Base-by-base conservation (phyloP, 2,113 vertebrate genomes). In the Forbesichthys agassizii region DNA sequence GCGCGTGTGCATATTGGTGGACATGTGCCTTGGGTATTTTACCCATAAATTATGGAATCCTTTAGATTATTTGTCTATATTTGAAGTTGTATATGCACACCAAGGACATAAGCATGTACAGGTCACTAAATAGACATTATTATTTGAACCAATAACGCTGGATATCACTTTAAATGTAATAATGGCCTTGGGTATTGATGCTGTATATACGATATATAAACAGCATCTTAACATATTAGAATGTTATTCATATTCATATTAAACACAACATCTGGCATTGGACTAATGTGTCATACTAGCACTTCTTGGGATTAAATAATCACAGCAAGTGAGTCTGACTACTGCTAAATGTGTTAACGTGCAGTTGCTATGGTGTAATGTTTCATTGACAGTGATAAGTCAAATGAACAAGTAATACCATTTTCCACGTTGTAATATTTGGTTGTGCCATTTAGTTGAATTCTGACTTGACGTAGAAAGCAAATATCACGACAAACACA, bases 281-380 rank as follows among this genome's bases (percentile, higher is more conserved):
- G 33, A 27, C 11, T 5, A 13, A 27, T 27, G 48, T 12, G 57
- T 33, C 4, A 9, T 13, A 3, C 3, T 33, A 6, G 68, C 52
- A 18, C 49, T 18, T 64, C 0, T 46, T 2, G 6, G 3, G 8
- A 47, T 55, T 33, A 11, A 64, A 71, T 68, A 52, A 55, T 18
- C 53, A 60, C 6, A 1, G 18, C 9, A 66, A 54, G 18, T 57
- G 55, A 55, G 13, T 57, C 59, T 10, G 67, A 54, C 49, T 48
- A 11, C 62, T 63, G 66, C 64, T 71, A 70, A 76, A 83, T 7
- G 64, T 79, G 77, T 61, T 49, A 64, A 74, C 48, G 6, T 11
- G 5, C 36, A 46, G 61, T 7, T 18, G 7, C 8, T 6, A 52
- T 12, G 0, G 10, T 12, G 63, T 27, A 33, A 1, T 36, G 75